Conservation (phyloP, 2,113 vertebrate species). For the Bucco capensis region DNA sequence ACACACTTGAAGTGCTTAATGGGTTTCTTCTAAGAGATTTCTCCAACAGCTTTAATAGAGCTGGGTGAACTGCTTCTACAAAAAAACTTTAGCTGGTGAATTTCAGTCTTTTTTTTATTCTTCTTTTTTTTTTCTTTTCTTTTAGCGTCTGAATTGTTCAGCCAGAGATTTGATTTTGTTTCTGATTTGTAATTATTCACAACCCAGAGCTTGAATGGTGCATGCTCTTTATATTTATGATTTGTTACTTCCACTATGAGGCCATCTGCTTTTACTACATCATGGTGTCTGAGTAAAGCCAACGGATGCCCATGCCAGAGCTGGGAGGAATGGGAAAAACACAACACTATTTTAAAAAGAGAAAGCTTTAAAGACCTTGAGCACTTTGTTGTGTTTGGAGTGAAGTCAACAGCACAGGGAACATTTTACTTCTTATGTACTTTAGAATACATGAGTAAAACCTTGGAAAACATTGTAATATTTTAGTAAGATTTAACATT, state of each 20-base stretch:
- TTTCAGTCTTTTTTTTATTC: background rate
- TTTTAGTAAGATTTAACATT: background rate
- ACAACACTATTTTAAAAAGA: background rate
- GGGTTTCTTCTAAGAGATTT: slow-evolving; percentile 52
- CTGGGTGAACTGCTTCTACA: background rate
- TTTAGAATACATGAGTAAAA: background rate
- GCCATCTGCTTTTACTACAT: background rate
- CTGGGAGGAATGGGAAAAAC: background rate
- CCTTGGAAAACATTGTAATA: background rate
- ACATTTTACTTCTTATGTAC: background rate
- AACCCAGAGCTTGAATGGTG: accelerated
- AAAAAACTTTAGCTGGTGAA: slow-evolving; percentile 4
- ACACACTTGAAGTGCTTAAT: slow-evolving; percentile 62
- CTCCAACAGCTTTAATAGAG: slow-evolving; percentile 42
- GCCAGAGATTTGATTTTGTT: background rate
- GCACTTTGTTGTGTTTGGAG: background rate
- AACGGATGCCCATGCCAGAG: background rate
- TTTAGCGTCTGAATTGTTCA: background rate
- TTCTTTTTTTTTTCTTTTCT: background rate
- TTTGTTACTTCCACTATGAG: background rate
- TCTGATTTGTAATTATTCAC: background rate
- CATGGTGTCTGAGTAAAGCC: background rate
- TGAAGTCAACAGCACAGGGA: background rate
- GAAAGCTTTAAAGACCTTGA: background rate
- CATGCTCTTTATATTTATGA: background rate